These are phyloP conservation scores for Ashinkailepas kermadecensis DNA, from an alignment of 2,888 invertebrate species.

Conservation along the genomic window DNA sequence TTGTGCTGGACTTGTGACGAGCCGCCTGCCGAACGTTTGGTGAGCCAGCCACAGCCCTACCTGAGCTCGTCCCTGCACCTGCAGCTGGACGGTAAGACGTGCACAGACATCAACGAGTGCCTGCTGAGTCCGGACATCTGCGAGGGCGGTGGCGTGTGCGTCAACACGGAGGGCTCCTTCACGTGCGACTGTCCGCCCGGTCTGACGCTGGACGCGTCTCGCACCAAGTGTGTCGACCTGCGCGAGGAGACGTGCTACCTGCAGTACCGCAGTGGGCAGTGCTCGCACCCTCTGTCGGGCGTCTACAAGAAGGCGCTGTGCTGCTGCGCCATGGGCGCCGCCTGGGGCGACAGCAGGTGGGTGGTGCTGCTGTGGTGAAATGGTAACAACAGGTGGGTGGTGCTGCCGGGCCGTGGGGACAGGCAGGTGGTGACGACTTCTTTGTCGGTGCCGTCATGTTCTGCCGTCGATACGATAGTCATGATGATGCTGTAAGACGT, in stretches of 20 bases:
- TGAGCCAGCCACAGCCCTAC: background rate
- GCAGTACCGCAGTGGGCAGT: conserved; percentile 56
- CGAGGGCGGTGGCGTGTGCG: conserved; percentile 68
- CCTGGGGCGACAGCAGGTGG: conserved; percentile 70
- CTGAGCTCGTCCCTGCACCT: background rate
- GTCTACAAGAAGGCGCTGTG: conserved; percentile 70
- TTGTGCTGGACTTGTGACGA: too few relatives aligned
- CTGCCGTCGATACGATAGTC: too few relatives aligned
- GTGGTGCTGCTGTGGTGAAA: conserved; percentile 46
- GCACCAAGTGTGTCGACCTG: conserved; percentile 76
- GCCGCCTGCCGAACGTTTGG: too few relatives aligned
- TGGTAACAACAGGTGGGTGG: conserved; percentile 65
- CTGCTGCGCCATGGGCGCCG: conserved; percentile 74
- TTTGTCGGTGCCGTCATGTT: too few relatives aligned
- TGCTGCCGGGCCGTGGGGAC: too few relatives aligned
- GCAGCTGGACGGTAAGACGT: conserved; percentile 59
- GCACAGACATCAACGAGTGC: conserved; percentile 75
- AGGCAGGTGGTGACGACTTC: too few relatives aligned
- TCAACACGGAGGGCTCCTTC: conserved; percentile 69
- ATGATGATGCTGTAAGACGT: too few relatives aligned
- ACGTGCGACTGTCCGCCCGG: conserved; percentile 86
- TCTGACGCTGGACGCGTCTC: conserved; percentile 71
- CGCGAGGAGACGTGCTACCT: conserved; percentile 70
- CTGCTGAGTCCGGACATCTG: conserved; percentile 74
- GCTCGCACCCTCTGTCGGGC: conserved; percentile 62